Evolutionary conservation across 2,797 vertebrate genomes (phyloP).

Genomic region (Myoxocephalus aenaeus): DNA sequence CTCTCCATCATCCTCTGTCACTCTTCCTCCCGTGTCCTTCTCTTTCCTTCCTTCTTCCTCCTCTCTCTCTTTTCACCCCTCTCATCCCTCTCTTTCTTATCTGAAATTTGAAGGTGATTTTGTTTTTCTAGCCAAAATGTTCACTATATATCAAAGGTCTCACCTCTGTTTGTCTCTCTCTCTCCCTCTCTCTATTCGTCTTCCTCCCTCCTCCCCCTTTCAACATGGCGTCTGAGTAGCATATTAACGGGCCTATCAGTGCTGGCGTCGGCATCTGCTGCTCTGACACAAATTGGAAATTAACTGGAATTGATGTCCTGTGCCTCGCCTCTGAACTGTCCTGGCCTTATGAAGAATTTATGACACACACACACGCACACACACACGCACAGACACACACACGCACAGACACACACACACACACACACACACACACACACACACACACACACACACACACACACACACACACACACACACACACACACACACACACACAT

Average conservation of each 20-base stretch:
- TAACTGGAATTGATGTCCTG: constrained; percentile 99
- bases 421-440: constrained; percentile 9
- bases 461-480: constrained; percentile 3
- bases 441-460: constrained; percentile 14
- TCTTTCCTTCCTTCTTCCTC: not conserved
- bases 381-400: constrained; percentile 16
- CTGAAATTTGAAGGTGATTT: not conserved
- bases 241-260: constrained; percentile 98
- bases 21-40: not conserved
- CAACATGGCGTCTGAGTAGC: constrained; percentile 72
- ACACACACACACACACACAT: constrained; percentile 16
- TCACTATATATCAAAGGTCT: constrained; percentile 6
- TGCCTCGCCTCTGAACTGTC: constrained; percentile 94
- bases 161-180: constrained; percentile 4
- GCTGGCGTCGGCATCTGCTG: constrained; percentile 97
- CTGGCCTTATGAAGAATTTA: constrained; percentile 91
- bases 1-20: not conserved
- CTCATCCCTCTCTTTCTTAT: not conserved
- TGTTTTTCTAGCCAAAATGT: not conserved
- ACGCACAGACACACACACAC: constrained; percentile 5
- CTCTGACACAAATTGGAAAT: constrained; percentile 99
- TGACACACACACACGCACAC: constrained; percentile 15
- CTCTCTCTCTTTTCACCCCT: not conserved
- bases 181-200: not conserved
- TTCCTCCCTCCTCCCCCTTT: not conserved